Conservation (phyloP, 2,888 invertebrate species). For the Ophioninae sp. region DNA sequence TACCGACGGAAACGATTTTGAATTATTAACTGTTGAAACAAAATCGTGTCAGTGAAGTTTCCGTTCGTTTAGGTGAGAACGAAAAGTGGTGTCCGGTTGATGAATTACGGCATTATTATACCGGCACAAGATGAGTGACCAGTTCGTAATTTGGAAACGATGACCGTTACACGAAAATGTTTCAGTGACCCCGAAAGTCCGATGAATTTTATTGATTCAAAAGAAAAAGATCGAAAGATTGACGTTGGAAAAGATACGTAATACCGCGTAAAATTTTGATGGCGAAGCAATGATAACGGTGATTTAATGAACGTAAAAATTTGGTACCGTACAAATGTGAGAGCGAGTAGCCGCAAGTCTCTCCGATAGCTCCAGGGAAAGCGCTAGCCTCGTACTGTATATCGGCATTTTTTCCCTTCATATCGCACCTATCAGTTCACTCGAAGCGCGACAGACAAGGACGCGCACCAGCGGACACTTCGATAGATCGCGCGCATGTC, state of each 20-base stretch:
- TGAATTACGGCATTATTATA: background rate
- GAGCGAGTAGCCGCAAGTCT: constrained; percentile 23
- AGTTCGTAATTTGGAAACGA: background rate
- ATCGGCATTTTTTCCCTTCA: constrained; percentile 36
- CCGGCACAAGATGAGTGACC: background rate
- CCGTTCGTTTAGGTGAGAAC: background rate
- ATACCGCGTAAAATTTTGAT: background rate
- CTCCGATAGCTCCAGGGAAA: constrained; percentile 50
- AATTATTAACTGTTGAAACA: constrained; percentile 2
- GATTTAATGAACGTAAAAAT: background rate
- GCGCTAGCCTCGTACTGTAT: constrained; percentile 56
- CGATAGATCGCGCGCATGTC: constrained; percentile 67
- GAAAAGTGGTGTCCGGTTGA: background rate
- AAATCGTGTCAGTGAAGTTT: background rate
- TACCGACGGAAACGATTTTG: background rate
- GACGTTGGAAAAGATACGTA: background rate
- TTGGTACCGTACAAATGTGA: constrained; percentile 13
- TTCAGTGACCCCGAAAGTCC: background rate
- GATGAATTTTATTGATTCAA: background rate
- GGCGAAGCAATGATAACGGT: background rate
- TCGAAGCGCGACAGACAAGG: constrained; percentile 23
- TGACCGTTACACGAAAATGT: constrained; percentile 4
- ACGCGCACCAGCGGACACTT: constrained; percentile 26
- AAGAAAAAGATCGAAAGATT: background rate
- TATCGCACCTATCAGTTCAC: constrained; percentile 42